Conservation (phyloP, 2,888 invertebrate genomes). For the Pammene aurita region DNA sequence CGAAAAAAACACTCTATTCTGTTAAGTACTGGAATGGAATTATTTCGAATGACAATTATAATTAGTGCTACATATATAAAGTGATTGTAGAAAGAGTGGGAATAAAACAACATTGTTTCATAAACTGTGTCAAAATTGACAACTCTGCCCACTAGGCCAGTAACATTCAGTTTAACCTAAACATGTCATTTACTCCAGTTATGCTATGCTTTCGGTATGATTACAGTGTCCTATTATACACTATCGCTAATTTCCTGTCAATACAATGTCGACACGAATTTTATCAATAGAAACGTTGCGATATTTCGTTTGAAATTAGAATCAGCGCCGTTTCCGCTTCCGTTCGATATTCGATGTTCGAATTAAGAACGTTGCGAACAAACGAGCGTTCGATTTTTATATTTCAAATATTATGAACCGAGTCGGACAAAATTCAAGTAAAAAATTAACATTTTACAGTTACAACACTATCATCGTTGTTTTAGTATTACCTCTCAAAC, state of each 20-base stretch:
- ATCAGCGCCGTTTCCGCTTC: slow-evolving; percentile 82
- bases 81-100: neutral
- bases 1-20: too few relatives aligned
- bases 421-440: too few relatives aligned
- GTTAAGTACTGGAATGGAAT: too few relatives aligned
- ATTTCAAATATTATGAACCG: neutral
- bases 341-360: slow-evolving; percentile 79
- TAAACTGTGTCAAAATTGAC: slow-evolving; percentile 6
- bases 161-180: slow-evolving; percentile 17
- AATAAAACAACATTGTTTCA: neutral
- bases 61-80: neutral
- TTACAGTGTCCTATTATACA: slow-evolving; percentile 66
- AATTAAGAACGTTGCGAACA: slow-evolving; percentile 77
- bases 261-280: slow-evolving; percentile 75
- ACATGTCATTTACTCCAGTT: slow-evolving; percentile 36
- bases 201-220: slow-evolving; percentile 31
- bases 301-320: slow-evolving; percentile 81
- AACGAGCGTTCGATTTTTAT: slow-evolving; percentile 47
- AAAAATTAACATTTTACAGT: too few relatives aligned
- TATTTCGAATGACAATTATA: neutral
- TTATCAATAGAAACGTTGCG: slow-evolving; percentile 80
- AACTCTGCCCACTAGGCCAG: slow-evolving; percentile 14
- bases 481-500: too few relatives aligned
- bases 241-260: slow-evolving; percentile 80
- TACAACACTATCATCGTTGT: too few relatives aligned